Percentiles rank a stretch among this genome's conserved stretches.
Conservation (phyloP, 1,140 invertebrate species). For the Drosophila pectinifera region DNA sequence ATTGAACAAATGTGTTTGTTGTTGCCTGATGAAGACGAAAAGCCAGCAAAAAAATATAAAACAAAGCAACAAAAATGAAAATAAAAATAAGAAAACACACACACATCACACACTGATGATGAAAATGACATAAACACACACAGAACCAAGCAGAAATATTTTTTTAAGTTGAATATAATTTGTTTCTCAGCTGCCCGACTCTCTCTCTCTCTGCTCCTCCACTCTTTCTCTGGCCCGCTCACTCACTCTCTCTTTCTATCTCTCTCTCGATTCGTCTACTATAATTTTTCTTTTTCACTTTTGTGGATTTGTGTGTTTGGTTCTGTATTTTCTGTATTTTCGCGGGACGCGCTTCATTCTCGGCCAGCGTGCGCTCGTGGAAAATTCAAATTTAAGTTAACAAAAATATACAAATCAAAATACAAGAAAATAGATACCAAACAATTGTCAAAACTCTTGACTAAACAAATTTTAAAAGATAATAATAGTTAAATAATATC, state of each 20-base stretch:
- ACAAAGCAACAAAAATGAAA: constrained; percentile 7
- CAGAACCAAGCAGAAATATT: constrained; percentile 23
- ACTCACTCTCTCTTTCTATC: constrained; percentile 10
- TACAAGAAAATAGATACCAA: neutral
- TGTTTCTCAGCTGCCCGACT: constrained; percentile 58
- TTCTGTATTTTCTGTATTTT: constrained; percentile 74
- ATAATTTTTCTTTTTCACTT: constrained; percentile 64
- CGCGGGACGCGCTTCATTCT: constrained; percentile 78
- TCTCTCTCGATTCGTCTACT: constrained; percentile 46
- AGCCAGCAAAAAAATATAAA: constrained; percentile 64
- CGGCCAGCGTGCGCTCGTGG: constrained; percentile 69
- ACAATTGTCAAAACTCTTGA: neutral
- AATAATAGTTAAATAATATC: constrained; percentile 3
- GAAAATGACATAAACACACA: constrained; percentile 74
- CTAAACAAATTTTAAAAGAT: neutral
- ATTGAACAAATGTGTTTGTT: constrained; percentile 64
- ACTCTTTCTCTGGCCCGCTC: constrained; percentile 17
- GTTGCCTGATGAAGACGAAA: constrained; percentile 63
- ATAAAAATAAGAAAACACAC: constrained; percentile 27
- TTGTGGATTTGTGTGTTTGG: constrained; percentile 57
- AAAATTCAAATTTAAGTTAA: constrained; percentile 60
- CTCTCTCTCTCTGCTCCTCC: constrained; percentile 33
- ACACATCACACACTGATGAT: constrained; percentile 40
- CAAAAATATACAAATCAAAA: neutral
- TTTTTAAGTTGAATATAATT: constrained; percentile 80